A percentile compares a stretch with the other conserved stretches of the same genome.
phyloP scores from a whole-genome alignment of 2,888 invertebrate genomes.

The Sarcophaga variegata region DNA sequence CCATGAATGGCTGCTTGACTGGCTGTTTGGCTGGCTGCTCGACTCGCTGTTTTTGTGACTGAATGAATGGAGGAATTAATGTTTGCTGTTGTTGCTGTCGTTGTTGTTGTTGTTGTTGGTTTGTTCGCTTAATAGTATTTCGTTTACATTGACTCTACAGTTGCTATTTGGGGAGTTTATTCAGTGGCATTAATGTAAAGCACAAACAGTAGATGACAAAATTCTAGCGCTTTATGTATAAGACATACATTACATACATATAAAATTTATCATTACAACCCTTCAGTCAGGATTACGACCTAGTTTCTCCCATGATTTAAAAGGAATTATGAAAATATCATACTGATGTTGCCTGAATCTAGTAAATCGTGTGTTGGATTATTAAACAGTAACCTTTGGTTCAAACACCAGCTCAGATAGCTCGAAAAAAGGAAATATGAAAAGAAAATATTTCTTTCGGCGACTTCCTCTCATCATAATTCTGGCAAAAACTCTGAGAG shows the following conservation, averaged over 20 bases:
- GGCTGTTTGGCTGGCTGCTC: constrained; percentile 21
- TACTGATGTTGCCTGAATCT: no score
- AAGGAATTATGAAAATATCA: no score
- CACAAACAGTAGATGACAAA: not conserved
- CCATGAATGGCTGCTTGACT: constrained; percentile 45
- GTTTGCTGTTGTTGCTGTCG: not conserved
- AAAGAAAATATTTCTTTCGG: no score
- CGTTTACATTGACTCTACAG: constrained; percentile 52
- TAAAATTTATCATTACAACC: no score
- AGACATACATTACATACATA: not conserved
- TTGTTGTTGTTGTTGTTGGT: not conserved
- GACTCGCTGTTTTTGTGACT: constrained; percentile 19
- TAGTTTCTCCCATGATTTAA: no score
- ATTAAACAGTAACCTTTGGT: no score
- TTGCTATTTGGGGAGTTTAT: constrained; percentile 65
- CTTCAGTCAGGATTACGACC: no score
- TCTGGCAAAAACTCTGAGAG: no score
- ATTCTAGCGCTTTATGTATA: not conserved
- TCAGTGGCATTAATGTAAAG: constrained; percentile 61
- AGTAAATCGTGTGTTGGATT: no score
- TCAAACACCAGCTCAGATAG: no score
- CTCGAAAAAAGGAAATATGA: no score
- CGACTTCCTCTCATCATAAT: no score
- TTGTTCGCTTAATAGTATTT: constrained; percentile 51
- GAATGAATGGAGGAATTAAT: constrained; percentile 21